Evolutionary conservation across 2,888 invertebrate species (phyloP), one percentile per base, ranked within the genome.

Genomic region (Willowsia nigromaculata): DNA sequence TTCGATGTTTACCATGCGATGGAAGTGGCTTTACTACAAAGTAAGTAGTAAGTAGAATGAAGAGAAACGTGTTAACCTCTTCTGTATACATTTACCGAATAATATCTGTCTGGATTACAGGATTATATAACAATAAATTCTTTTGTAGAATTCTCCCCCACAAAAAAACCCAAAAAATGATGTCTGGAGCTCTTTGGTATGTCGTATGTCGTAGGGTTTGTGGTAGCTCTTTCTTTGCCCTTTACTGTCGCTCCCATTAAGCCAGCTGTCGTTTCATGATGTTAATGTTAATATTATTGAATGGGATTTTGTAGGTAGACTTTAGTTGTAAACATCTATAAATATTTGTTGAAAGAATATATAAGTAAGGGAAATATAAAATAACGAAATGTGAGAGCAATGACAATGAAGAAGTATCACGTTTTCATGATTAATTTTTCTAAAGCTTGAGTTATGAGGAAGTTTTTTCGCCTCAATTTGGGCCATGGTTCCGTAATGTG

Each of bases 401-500:
- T 15, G 25, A 27, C 25, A 6, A 71, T 25, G 71, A 71, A 40
- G 22, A 27, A 40, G 71, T 22, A 40, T 5, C 40, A 9, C 27
- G 43, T 27, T 50, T 30, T 50, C 56, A 71, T 81, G 86, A 87
- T 87, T 87, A 87, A 87, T 87, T 71, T 62, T 22, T 56, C 25
- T 25, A 37, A 5, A 18, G 68, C 53, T 80, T 43, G 80, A 86
- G 47, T n/a, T n/a, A n/a, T n/a, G n/a, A 80, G 62, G 80, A 68
- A 25, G 43, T 33, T 56, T 53, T 11, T 47, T 68, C 62, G 78
- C 80, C 50, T 68, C 78, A 65, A 62, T 68, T 43, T 59, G 65
- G 78, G 86, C 68, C 65, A 76, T 59, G 53, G 25, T 85, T n/a
- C n/a, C n/a, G n/a, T n/a, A 78, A 85, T 76, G 85, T 76, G 65